Evolutionary conservation across 1,140 invertebrate genomes (phyloP).

Genomic region (Streblospio benedicti): DNA sequence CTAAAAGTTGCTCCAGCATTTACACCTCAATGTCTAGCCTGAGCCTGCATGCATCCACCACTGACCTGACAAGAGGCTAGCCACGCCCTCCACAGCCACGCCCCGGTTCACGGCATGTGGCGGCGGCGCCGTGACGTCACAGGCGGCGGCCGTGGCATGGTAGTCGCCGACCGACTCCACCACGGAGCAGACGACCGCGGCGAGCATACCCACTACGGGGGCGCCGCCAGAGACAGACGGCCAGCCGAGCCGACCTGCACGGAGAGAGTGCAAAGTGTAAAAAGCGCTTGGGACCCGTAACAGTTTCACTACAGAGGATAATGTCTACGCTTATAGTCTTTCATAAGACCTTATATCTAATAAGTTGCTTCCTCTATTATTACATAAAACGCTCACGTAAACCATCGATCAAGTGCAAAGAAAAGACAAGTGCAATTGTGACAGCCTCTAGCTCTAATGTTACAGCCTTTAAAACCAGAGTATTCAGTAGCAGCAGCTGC

Average conservation of each 20-base stretch:
- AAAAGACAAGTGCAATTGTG: too few species aligned
- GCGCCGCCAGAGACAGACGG: constrained; percentile 38
- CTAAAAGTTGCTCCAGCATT: too few species aligned
- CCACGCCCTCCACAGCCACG: constrained; percentile 72
- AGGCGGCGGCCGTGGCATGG: constrained; percentile 42
- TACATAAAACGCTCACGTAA: too few species aligned
- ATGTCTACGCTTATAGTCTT: background rate
- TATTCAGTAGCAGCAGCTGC: too few species aligned
- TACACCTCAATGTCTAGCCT: too few species aligned
- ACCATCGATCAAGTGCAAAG: too few species aligned
- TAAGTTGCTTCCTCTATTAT: too few species aligned
- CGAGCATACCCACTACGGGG: constrained; percentile 41
- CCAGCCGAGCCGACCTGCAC: constrained; percentile 42
- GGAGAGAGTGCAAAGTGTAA: too few species aligned
- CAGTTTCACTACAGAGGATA: background rate
- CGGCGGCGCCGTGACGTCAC: constrained; percentile 37
- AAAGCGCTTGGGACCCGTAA: background rate
- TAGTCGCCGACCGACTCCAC: constrained; percentile 49
- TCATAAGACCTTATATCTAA: too few species aligned
- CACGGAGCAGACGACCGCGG: constrained; percentile 41
- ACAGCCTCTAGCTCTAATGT: too few species aligned
- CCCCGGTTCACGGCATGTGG: constrained; percentile 55
- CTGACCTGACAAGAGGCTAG: constrained; percentile 67
- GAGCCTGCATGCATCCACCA: too few species aligned
- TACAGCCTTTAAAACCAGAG: too few species aligned